Evolutionary conservation across 2,888 invertebrate genomes (phyloP), one percentile per base, ranked within the genome.

Genomic region (Cabera pusaria): DNA sequence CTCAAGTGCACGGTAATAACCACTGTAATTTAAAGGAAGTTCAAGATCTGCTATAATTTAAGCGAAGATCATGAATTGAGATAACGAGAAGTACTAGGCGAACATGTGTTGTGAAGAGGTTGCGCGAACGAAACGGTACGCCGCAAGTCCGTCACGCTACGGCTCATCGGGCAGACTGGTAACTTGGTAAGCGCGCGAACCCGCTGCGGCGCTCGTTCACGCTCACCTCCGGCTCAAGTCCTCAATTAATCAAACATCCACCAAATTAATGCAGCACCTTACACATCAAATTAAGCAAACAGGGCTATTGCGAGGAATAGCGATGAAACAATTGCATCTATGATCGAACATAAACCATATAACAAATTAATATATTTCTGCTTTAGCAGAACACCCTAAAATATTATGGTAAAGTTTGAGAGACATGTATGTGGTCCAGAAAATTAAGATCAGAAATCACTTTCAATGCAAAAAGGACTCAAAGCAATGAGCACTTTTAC

Each of bases 121-220:
- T 57, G 62, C 52, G 61, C 58, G 62, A 59, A 74, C 72, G 72
- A 59, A 71, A 74, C 80, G 79, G 82, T 42, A 36, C 32, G 42
- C 48, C 45, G 46, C 83, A 86, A 76, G 81, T 80, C 88, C 85
- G 85, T 77, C 81, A 66, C 86, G 83, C 84, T 82, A 84, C 85
- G 87, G 80, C 83, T 85, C 87, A 87, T 88, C 85, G 81, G 77
- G 67, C 75, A 81, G 81, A 88, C 88, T 87, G 83, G 57, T 64
- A 14, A 4, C 4, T 2, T 2, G 4, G 3, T 14, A 51, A 64
- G 61, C 59, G 59, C 62, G 59, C 60, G 48, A 61, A 61, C 59
- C 60, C 61, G 54, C 61, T 31, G 37, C 43, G 44, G 28, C 38
- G 44, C 52, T 56, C 58, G 44, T 54, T 26, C 6, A 51, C 77